phyloP scores from a whole-genome alignment of 2,113 vertebrate genomes.

The Canis aureus region DNA sequence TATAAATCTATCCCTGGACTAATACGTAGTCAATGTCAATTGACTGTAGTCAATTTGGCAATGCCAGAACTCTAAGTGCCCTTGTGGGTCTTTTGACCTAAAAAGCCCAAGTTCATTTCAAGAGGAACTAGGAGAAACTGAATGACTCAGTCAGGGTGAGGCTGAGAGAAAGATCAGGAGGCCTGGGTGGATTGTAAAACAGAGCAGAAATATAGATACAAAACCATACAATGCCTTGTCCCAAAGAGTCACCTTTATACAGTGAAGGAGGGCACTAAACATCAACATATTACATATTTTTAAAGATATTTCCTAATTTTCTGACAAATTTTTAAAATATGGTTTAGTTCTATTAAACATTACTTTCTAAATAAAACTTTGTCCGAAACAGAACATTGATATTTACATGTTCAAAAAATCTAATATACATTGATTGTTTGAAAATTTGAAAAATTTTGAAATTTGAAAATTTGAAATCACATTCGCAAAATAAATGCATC shows the following conservation, averaged over 20 bases:
- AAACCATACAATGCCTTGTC: too few species aligned
- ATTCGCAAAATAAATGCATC: background rate
- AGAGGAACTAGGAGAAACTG: background rate
- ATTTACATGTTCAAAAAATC: background rate
- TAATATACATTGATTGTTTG: background rate
- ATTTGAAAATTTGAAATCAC: background rate
- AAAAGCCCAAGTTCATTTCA: background rate
- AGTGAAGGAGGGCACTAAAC: background rate
- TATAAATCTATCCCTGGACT: background rate
- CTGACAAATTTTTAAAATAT: background rate
- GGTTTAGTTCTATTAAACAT: background rate
- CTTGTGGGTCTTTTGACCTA: background rate
- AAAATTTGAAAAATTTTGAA: slow-evolving; percentile 26
- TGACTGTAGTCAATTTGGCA: background rate
- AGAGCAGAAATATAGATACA: background rate
- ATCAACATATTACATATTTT: background rate
- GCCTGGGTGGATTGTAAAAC: background rate
- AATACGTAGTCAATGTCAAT: background rate
- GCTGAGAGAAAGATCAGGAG: background rate
- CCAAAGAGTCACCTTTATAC: background rate
- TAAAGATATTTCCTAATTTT: background rate
- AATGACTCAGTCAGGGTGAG: background rate
- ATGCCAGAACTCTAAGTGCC: background rate
- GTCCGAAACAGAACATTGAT: background rate
- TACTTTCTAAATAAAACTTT: background rate